phyloP scores from a whole-genome alignment of 2,888 invertebrate genomes.

The Aleiodes leptofemur region DNA sequence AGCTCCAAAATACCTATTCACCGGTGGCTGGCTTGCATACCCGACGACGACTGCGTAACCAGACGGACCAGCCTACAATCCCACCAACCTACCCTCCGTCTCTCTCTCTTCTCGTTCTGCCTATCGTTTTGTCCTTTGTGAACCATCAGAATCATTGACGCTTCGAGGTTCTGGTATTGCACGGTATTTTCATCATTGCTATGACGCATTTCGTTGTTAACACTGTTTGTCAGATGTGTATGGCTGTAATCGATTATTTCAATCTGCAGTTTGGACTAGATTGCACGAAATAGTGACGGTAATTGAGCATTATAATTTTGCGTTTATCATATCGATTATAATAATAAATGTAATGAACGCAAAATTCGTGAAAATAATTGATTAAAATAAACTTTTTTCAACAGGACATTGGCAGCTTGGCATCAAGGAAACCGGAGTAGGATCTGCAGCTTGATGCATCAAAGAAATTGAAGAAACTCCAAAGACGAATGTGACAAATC shows the following conservation, averaged over 20 bases:
- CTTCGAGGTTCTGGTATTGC: constrained; percentile 30
- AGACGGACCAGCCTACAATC: constrained; percentile 16
- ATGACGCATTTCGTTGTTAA: constrained; percentile 37
- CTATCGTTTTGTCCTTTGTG: constrained; percentile 44
- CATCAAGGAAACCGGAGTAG: constrained; percentile 98
- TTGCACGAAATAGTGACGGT: too few species aligned
- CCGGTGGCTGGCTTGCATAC: constrained; percentile 52
- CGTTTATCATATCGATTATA: too few species aligned
- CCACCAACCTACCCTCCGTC: neutral
- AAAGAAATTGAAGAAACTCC: constrained; percentile 91
- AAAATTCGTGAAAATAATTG: too few species aligned
- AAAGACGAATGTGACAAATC: constrained; percentile 91
- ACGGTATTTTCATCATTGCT: constrained; percentile 43
- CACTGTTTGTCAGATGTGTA: too few species aligned
- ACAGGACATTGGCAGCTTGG: constrained; percentile 92
- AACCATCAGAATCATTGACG: constrained; percentile 44
- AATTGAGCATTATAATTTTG: too few species aligned
- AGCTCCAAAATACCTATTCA: constrained; percentile 67
- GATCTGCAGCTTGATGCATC: constrained; percentile 96
- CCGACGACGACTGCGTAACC: constrained; percentile 46
- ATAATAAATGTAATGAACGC: too few species aligned
- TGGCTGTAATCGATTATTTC: too few species aligned
- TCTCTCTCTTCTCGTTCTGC: neutral
- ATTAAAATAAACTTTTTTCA: too few species aligned
- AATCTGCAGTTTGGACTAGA: too few species aligned